Evolutionary conservation across 1,140 invertebrate species (phyloP), one percentile per base, ranked within the genome.

Genomic region (Copidosoma floridanum): DNA sequence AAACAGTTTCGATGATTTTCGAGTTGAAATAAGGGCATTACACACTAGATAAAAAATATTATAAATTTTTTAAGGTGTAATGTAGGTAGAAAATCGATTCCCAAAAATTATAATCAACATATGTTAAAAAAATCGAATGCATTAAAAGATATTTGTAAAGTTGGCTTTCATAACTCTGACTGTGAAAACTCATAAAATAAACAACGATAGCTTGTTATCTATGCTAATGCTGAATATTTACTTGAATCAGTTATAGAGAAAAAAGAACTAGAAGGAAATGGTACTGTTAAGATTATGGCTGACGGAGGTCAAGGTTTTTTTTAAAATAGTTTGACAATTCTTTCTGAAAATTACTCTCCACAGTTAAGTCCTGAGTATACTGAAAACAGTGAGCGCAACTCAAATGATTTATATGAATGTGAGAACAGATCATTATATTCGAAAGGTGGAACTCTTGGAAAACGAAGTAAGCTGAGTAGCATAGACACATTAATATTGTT

Each of bases 31-130:
- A 53, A 24, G 59, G n/a, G 14, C 12, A 16, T 56, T 38, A 43
- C 7, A 12, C 35, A 62, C 50, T 16, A 57, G 43, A 56, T 62
- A 47, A 56, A 35, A 56, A 56, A 47, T 50, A 35, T 62, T 2
- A 57, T 20, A n/a, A 62, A 62, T 48, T 62, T 62, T 51, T 14
- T 57, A 35, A 56, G 60, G 27, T 41, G 41, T 14, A 57, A 51
- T n/a, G 46, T 40, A 37, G 60, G 60, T 12, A 57, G 46, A 62
- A 55, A 43, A 14, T 51, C 35, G 1, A 29, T 62, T 20, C 53
- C 60, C 26, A 6, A 1, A 24, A 18, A 51, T 51, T 57, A 57
- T 20, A 14, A 5, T 12, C 14, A 56, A 26, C 44, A 57, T 57
- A 41, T 43, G 14, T 56, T 47, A 1, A 3, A 56, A 3, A n/a